Evolutionary conservation across 2,797 vertebrate genomes (phyloP).

Genomic region (Erethizon dorsatum): DNA sequence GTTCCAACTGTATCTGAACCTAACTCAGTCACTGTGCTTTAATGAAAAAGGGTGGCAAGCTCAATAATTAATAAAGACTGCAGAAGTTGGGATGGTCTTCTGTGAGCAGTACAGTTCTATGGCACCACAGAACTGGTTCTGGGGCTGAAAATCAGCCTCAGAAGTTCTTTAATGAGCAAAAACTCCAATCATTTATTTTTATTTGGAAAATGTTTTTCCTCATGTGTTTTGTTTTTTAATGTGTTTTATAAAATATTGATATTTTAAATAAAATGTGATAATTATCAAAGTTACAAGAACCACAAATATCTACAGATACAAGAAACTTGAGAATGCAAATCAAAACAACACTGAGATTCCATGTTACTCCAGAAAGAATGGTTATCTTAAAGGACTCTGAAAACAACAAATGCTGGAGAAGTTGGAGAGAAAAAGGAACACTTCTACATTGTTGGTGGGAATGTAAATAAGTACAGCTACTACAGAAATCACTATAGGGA

Average conservation of each 20-base stretch:
- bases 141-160: slow-evolving; percentile 18
- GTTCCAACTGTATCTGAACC: neutral
- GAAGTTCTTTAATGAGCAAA: neutral
- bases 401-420: neutral
- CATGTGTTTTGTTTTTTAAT: neutral
- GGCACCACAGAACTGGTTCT: neutral
- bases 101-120: neutral
- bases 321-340: neutral
- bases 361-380: neutral
- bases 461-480: neutral
- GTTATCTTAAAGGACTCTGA: neutral
- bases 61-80: neutral
- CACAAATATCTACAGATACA: neutral
- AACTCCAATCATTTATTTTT: slow-evolving; percentile 32
- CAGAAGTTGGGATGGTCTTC: neutral
- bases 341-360: neutral
- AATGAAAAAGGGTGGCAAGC: neutral
- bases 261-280: slow-evolving; percentile 28
- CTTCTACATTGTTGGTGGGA: neutral
- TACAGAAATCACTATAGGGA: neutral
- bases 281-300: neutral
- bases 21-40: neutral
- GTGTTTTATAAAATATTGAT: slow-evolving; percentile 18
- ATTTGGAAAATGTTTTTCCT: slow-evolving; percentile 33
- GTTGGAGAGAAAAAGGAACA: neutral